Conservation (phyloP, 1,140 invertebrate genomes). For the Calliopsis andreniformis region DNA sequence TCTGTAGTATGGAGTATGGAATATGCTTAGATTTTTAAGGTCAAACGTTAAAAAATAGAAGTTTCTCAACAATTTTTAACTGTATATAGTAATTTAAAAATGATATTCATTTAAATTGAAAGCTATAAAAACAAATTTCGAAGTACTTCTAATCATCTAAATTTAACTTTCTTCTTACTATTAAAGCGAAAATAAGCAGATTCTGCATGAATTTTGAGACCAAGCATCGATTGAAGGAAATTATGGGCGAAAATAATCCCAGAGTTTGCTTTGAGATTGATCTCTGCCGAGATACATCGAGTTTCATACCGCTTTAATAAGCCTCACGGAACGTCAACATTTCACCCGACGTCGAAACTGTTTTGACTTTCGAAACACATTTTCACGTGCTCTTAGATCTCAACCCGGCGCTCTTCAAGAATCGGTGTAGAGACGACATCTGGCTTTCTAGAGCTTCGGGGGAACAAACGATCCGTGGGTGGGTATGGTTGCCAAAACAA, state of each 20-base stretch:
- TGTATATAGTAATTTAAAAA: too few relatives aligned
- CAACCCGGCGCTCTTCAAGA: not conserved
- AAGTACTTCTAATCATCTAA: not conserved
- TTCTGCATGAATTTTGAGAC: not conserved
- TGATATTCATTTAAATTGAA: too few relatives aligned
- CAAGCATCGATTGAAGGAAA: not conserved
- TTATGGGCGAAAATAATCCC: not conserved
- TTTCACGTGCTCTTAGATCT: not conserved
- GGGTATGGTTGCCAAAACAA: conserved; percentile 57
- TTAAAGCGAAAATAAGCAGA: too few relatives aligned
- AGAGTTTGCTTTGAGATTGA: not conserved
- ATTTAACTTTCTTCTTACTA: not conserved
- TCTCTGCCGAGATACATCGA: not conserved
- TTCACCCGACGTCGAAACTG: not conserved
- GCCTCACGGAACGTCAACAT: not conserved
- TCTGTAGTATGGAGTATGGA: too few relatives aligned
- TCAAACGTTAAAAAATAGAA: too few relatives aligned
- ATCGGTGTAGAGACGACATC: conserved; percentile 55
- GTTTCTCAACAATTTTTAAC: too few relatives aligned
- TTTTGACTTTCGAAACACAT: not conserved
- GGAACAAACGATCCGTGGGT: conserved; percentile 13
- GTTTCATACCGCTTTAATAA: not conserved
- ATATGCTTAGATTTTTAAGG: too few relatives aligned
- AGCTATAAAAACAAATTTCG: not conserved
- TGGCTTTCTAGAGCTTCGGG: conserved; percentile 31